Conservation (phyloP, 2,797 vertebrate species). For the Xiphophorus birchmanni region DNA sequence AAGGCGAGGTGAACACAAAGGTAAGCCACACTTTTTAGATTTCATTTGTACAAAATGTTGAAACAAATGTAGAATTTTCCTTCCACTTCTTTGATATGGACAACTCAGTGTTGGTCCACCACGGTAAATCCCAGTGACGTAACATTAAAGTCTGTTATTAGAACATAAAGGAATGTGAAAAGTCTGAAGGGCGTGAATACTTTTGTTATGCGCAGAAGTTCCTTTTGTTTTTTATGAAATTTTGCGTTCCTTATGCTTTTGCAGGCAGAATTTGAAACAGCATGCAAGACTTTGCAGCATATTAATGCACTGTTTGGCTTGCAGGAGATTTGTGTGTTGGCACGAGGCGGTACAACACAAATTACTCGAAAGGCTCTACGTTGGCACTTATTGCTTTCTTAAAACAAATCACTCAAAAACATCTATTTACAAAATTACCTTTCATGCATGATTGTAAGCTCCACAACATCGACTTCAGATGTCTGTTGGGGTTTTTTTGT, state of each 20-base stretch:
- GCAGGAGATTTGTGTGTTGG: neutral
- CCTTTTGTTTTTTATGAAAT: neutral
- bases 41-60: neutral
- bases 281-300: neutral
- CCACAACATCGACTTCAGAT: neutral
- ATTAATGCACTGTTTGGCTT: neutral
- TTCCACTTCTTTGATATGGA: neutral
- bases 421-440: slow-evolving; percentile 19
- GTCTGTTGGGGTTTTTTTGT: neutral
- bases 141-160: neutral
- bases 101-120: neutral
- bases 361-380: neutral
- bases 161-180: neutral
- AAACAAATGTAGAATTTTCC: neutral
- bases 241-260: neutral
- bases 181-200: neutral
- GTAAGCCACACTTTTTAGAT: neutral
- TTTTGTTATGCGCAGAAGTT: neutral
- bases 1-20: neutral
- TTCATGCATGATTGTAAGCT: slow-evolving; percentile 6
- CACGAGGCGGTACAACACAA: neutral
- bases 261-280: neutral
- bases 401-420: neutral
- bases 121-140: neutral
- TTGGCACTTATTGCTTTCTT: neutral